phyloP scores from a whole-genome alignment of 2,797 vertebrate genomes.

The Smutsia gigantea region DNA sequence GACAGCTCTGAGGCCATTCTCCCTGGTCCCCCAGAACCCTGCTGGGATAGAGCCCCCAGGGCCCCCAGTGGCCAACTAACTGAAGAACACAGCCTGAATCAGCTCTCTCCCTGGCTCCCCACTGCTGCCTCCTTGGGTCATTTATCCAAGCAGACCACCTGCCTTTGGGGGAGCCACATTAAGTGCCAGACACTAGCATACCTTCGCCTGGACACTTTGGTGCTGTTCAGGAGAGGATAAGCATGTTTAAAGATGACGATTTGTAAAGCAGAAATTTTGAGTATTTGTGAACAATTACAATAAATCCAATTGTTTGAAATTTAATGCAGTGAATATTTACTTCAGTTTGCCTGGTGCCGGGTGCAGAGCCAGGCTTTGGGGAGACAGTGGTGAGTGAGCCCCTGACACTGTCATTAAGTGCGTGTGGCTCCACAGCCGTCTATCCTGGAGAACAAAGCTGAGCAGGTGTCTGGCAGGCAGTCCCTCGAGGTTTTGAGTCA shows the following conservation, averaged over 20 bases:
- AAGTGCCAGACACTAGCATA: not conserved
- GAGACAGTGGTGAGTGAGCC: not conserved
- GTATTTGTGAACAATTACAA: not conserved
- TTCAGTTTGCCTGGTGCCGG: not conserved
- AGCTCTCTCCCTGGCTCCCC: not conserved
- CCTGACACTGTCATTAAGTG: not conserved
- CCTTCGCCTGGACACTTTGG: not conserved
- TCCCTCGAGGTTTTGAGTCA: not conserved
- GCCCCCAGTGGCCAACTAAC: not conserved
- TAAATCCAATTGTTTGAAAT: slow-evolving; percentile 34
- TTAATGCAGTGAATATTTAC: not conserved
- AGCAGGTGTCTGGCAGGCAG: not conserved
- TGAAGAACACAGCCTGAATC: not conserved
- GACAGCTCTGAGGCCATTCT: not conserved
- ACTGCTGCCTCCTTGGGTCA: not conserved
- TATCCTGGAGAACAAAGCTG: not conserved
- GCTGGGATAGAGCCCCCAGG: not conserved
- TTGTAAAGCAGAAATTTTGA: slow-evolving; percentile 11
- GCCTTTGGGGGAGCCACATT: not conserved
- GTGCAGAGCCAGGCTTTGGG: not conserved
- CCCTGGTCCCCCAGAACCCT: not conserved
- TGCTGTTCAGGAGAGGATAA: not conserved
- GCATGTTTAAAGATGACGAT: not conserved
- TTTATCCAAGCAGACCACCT: not conserved
- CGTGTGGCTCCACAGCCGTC: not conserved